Evolutionary conservation across 2,113 vertebrate species (phyloP).

Genomic region (Anser cygnoides): DNA sequence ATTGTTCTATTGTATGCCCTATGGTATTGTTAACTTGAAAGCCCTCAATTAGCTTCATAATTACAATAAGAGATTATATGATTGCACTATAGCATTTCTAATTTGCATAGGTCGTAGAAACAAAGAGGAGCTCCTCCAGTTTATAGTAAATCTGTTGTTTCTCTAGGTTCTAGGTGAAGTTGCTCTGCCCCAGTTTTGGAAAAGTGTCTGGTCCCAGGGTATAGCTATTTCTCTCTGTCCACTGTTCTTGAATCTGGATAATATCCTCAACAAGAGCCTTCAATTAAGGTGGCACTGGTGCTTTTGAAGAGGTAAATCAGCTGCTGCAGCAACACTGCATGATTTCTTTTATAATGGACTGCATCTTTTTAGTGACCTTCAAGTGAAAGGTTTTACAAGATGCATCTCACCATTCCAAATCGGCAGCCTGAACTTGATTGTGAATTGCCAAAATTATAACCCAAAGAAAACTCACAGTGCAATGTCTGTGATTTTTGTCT

Average conservation of each 20-base stretch:
- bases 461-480: background rate
- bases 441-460: background rate
- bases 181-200: constrained; percentile 50
- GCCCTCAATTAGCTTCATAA: background rate
- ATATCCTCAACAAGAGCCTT: constrained; percentile 32
- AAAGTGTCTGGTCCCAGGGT: constrained; percentile 38
- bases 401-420: background rate
- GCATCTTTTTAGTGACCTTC: constrained; percentile 37
- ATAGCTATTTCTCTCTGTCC: constrained; percentile 52
- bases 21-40: background rate
- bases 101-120: background rate
- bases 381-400: constrained; percentile 37
- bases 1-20: background rate
- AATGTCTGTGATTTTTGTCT: background rate
- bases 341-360: background rate
- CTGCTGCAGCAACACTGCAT: constrained; percentile 26
- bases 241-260: constrained; percentile 50
- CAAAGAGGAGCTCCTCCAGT: background rate
- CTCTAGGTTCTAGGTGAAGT: constrained; percentile 51
- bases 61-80: background rate
- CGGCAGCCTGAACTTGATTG: background rate
- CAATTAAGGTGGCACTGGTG: constrained; percentile 40
- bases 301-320: constrained; percentile 54
- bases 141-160: constrained; percentile 47
- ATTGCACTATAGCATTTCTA: background rate